Percentiles rank a stretch among this genome's conserved stretches.
phyloP scores from a whole-genome alignment of 1,140 invertebrate species.

The Dufourea novaeangliae region DNA sequence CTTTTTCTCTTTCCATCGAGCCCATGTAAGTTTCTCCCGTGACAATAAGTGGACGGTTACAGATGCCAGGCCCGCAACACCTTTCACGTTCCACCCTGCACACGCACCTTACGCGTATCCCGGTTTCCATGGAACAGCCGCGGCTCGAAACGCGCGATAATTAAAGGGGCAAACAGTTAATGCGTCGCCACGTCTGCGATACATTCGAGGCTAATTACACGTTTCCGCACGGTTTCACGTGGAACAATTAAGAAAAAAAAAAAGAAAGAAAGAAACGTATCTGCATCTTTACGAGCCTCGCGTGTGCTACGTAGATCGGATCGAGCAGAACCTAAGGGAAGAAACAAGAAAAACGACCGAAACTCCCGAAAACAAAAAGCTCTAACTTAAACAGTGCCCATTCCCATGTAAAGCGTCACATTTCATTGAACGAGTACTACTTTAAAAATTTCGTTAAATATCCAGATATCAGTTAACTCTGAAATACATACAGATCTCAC shows the following conservation, averaged over 20 bases:
- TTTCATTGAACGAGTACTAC: too few species aligned
- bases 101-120: neutral
- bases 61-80: neutral
- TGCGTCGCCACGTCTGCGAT: constrained; percentile 4
- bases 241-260: constrained; percentile 16
- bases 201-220: constrained; percentile 9
- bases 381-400: too few species aligned
- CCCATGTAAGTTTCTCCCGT: too few species aligned
- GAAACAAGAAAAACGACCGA: neutral
- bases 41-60: neutral
- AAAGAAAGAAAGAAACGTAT: neutral
- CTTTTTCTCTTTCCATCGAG: too few species aligned
- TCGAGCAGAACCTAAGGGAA: neutral
- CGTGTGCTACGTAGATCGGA: neutral
- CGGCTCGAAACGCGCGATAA: neutral
- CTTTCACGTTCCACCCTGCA: neutral
- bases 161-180: constrained; percentile 20
- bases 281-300: constrained; percentile 11
- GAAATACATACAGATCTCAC: too few species aligned
- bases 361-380: neutral
- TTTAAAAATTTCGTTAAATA: too few species aligned
- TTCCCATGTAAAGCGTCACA: too few species aligned
- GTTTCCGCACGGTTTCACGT: constrained; percentile 15
- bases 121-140: neutral
- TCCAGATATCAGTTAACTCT: too few species aligned